Conservation (phyloP, 2,113 vertebrate species). For the Lipotes vexillifer region DNA sequence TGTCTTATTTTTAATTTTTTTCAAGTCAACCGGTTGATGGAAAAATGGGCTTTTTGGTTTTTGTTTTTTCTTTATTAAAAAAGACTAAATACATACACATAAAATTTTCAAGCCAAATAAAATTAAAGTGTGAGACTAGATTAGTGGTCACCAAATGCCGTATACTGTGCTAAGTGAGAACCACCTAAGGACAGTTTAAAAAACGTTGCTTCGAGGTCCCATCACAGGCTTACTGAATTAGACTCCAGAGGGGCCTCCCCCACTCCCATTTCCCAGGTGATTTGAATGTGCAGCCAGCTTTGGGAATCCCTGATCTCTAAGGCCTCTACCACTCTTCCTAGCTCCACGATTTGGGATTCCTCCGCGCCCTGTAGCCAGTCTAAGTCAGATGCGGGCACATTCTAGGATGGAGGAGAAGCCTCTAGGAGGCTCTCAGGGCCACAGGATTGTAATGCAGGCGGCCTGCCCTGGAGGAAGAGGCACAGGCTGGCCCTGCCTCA, state of each 20-base stretch:
- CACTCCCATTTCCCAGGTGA: not conserved
- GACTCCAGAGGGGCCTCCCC: not conserved
- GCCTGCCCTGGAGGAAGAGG: not conserved
- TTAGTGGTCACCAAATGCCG: not conserved
- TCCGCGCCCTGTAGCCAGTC: not conserved
- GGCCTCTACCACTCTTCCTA: not conserved
- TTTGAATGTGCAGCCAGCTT: not conserved
- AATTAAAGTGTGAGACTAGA: not conserved
- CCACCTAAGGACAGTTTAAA: not conserved
- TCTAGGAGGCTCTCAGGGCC: not conserved
- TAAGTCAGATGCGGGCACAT: not conserved
- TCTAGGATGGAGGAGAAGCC: not conserved
- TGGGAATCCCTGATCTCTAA: not conserved
- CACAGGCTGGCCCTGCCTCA: not conserved
- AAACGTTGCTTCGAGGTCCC: not conserved
- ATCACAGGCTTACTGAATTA: not conserved
- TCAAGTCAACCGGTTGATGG: not conserved
- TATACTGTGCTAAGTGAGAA: not conserved
- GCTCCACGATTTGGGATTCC: not conserved
- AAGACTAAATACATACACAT: not conserved
- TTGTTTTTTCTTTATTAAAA: not conserved
- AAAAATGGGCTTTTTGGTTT: not conserved
- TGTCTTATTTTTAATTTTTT: not conserved
- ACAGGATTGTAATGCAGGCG: not conserved
- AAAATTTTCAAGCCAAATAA: constrained; percentile 21